Base-by-base conservation (phyloP, 2,113 vertebrate genomes). In the Riparia riparia region DNA sequence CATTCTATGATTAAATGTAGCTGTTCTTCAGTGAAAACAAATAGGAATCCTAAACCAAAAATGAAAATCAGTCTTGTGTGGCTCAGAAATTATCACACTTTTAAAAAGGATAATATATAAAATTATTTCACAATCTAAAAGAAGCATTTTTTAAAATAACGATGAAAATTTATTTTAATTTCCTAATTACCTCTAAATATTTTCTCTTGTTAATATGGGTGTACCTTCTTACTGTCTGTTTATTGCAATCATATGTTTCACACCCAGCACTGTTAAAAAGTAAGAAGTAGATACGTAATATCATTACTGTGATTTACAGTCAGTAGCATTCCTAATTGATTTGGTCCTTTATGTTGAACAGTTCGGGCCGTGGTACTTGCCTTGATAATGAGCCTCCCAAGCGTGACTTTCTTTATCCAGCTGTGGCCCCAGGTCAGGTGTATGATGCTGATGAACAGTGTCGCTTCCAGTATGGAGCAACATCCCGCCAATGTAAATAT, bases 311-410 rank as follows among this genome's bases (percentile, higher is more conserved):
- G 92, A 94, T 91, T 95, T 96, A 56, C 84, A 94, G 86, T 95
- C 91, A 95, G 96, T 88, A 97, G 94, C 95, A 91, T 96, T 95
- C 97, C 97, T 98, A 98, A 98, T 98, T 97, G 94, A 92, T 97
- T 97, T 98, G 97, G 95, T 98, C 98, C 98, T 99, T 98, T 99
- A 97, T 99, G 98, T 99, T 98, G 98, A 98, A 99, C 99, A 99
- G 99, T 99, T 99, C 99, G 98, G 99, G 99, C 98, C 99, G 99
- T 98, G 99, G 99, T 98, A 99, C 99, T 98, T 99, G 99, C 98
- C 99, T 99, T 98, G 99, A 99, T 99, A 99, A 99, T 98, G 99
- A 99, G 98, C 99, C 99, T 98, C 98, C 99, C 98, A 99, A 99
- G 98, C 98, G 98, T 99, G 99, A 99, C 98, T 99, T 99, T 98